These are phyloP conservation scores for Centropyge bicolor DNA, from an alignment of 2,797 vertebrate species.

Conservation along the genomic window DNA sequence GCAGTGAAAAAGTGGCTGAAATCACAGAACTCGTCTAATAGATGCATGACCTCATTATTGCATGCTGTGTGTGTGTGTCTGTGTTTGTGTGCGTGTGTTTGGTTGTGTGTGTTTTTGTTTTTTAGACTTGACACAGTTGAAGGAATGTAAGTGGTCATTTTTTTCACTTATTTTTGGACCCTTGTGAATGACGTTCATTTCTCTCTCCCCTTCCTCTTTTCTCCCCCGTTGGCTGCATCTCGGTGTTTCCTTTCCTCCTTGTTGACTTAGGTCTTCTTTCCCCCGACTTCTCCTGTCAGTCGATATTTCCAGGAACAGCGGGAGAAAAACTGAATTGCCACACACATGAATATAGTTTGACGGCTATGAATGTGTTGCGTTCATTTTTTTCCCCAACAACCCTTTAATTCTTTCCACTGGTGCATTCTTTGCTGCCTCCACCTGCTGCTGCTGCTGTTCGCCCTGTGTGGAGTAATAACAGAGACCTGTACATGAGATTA, in stretches of 20 bases:
- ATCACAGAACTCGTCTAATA: constrained; percentile 37
- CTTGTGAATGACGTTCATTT: constrained; percentile 36
- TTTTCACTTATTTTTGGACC: constrained; percentile 76
- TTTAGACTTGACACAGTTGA: constrained; percentile 96
- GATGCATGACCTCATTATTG: constrained; percentile 86
- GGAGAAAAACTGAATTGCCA: constrained; percentile 35
- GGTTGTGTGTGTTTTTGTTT: constrained; percentile 77
- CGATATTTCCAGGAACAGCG: constrained; percentile 35
- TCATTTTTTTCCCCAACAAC: constrained; percentile 7
- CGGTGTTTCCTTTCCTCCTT: constrained; percentile 18
- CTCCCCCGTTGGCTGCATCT: constrained; percentile 36
- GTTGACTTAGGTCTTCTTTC: constrained; percentile 22
- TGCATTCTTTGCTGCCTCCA: constrained; percentile 31
- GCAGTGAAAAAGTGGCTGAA: constrained; percentile 32
- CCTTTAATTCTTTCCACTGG: constrained; percentile 12
- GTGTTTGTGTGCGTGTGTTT: constrained; percentile 68
- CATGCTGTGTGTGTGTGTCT: constrained; percentile 91
- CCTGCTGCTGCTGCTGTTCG: constrained; percentile 38
- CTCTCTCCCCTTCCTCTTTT: constrained; percentile 1
- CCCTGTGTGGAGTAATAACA: constrained; percentile 20
- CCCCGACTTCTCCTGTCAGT: constrained; percentile 8
- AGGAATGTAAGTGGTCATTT: constrained; percentile 96
- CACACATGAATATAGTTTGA: constrained; percentile 29
- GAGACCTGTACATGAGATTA: constrained; percentile 43
- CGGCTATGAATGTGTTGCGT: constrained; percentile 15